Percentiles rank a stretch among this genome's conserved stretches.
Evolutionary conservation across 1,140 invertebrate genomes (phyloP).

Genomic region (Microplitis mediator): DNA sequence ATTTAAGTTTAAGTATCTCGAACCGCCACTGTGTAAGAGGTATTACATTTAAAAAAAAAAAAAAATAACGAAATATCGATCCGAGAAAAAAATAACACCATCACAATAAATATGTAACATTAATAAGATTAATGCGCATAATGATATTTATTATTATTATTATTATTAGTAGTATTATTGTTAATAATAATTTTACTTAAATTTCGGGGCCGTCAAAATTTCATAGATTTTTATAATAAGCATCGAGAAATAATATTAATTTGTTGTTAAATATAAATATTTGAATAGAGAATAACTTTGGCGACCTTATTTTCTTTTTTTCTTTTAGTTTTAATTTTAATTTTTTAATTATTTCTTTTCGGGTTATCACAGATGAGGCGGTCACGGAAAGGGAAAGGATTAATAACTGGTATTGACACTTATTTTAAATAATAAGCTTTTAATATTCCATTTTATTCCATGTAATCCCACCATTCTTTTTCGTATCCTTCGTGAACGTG

Average conservation of each 20-base stretch:
- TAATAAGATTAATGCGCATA: constrained; percentile 4
- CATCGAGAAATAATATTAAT: constrained; percentile 42
- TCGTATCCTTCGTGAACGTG: constrained; percentile 99
- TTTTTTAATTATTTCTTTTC: constrained; percentile 34
- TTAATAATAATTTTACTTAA: constrained; percentile 19
- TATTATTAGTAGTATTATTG: neutral
- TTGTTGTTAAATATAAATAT: constrained; percentile 38
- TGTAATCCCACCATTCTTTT: constrained; percentile 97
- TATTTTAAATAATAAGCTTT: constrained; percentile 26
- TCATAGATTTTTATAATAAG: constrained; percentile 28
- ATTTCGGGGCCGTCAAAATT: neutral
- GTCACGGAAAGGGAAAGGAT: constrained; percentile 34
- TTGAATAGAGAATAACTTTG: neutral
- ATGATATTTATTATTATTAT: constrained; percentile 18
- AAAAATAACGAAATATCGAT: neutral
- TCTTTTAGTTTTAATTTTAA: constrained; percentile 27
- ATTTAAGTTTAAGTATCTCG: constrained; percentile 23
- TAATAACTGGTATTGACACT: neutral
- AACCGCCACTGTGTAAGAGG: constrained; percentile 21
- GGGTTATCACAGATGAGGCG: constrained; percentile 59
- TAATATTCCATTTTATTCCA: constrained; percentile 67
- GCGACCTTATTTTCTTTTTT: constrained; percentile 19
- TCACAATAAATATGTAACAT: neutral
- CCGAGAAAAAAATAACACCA: neutral
- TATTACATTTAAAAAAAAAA: constrained; percentile 5